Evolutionary conservation across 2,797 vertebrate genomes (phyloP).

Genomic region (Pseudotriccus pelzelni): DNA sequence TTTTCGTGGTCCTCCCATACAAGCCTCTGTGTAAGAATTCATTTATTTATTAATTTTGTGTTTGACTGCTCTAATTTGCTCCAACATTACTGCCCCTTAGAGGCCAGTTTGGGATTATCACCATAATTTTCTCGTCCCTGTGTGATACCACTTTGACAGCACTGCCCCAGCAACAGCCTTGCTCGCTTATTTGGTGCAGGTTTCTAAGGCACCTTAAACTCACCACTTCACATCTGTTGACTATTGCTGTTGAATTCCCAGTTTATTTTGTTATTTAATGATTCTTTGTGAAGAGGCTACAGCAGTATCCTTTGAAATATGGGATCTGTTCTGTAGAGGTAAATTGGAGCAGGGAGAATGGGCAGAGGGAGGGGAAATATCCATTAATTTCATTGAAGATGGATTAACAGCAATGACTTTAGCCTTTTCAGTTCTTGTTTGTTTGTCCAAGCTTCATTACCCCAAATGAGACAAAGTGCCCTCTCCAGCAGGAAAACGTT

Average conservation of each 20-base stretch:
- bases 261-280: background rate
- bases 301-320: background rate
- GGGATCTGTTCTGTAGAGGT: background rate
- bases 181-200: background rate
- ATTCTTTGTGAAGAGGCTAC: background rate
- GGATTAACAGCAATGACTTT: background rate
- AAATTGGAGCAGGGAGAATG: background rate
- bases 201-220: background rate
- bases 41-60: background rate
- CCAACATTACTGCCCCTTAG: background rate
- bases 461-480: slow-evolving; percentile 9
- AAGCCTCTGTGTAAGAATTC: background rate
- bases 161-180: background rate
- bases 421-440: slow-evolving; percentile 28
- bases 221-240: background rate
- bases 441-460: slow-evolving; percentile 31
- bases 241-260: background rate
- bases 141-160: background rate
- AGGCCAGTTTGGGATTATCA: background rate
- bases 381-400: background rate
- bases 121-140: background rate
- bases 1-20: background rate
- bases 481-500: slow-evolving; percentile 31
- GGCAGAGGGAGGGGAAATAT: background rate
- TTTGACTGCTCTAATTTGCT: background rate